Evolutionary conservation across 1,140 invertebrate species (phyloP).

Genomic region (Drosophila jambulina): DNA sequence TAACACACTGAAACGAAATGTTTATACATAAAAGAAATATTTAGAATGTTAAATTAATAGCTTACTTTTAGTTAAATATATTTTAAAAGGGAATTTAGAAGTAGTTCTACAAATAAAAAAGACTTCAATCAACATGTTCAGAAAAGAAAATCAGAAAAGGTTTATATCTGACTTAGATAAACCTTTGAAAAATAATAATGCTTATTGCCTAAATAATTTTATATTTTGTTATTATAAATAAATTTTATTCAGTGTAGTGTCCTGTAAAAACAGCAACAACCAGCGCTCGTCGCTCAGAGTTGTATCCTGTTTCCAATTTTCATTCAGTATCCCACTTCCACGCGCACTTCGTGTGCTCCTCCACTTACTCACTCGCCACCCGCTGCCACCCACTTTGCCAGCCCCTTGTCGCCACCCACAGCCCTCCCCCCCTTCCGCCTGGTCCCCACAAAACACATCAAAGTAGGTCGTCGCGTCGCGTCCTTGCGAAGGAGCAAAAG

Average conservation of each 20-base stretch:
- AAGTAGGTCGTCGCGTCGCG: slow-evolving; percentile 69
- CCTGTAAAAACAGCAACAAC: slow-evolving; percentile 29
- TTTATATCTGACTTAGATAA: background rate
- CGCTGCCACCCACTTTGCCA: slow-evolving; percentile 20
- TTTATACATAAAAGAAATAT: background rate
- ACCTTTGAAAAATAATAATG: background rate
- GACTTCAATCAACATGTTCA: background rate
- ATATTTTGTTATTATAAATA: background rate
- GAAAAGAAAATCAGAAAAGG: background rate
- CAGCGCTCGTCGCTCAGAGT: slow-evolving; percentile 17
- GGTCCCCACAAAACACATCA: slow-evolving; percentile 27
- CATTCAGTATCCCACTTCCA: slow-evolving; percentile 76
- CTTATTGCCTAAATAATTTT: rapidly evolving
- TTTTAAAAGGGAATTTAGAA: background rate
- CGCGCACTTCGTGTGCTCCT: slow-evolving; percentile 32
- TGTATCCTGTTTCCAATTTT: slow-evolving; percentile 79
- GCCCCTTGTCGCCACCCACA: background rate
- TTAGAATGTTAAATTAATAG: too few relatives aligned
- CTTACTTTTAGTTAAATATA: background rate
- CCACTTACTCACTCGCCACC: slow-evolving; percentile 12
- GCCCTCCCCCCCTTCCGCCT: background rate
- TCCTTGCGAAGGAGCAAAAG: slow-evolving; percentile 56
- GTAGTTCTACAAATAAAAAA: background rate
- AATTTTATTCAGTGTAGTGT: background rate
- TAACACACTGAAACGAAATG: background rate